Evolutionary conservation across 2,888 invertebrate species (phyloP), one percentile per base, ranked within the genome.

Genomic region (Melieria picta): DNA sequence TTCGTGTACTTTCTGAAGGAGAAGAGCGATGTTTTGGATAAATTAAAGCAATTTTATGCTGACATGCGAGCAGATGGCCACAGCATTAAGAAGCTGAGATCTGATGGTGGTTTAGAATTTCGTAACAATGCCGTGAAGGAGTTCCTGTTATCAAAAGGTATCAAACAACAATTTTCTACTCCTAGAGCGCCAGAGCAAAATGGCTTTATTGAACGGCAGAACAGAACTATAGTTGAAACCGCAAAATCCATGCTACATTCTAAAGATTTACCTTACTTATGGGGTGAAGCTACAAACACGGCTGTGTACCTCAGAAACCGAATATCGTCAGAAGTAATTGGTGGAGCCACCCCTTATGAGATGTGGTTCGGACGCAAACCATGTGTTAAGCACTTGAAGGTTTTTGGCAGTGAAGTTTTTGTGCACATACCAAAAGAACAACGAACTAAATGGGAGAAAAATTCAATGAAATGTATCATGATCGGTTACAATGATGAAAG

Each of bases 1-100:
- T 70, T 69, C 56, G 73, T 76, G 9, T 76, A 74, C 68, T 77
- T 77, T 65, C 46, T 77, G 4, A 78, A 76, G 58, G 58, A 76
- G 7, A 78, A 77, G 72, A 75, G 65, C 30, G 75, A 76, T 46
- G 74, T 75, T 11, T 64, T 71, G 10, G 47, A 68, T 7, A 69
- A 71, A n/a, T 42, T 77, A 9, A 74, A 65, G 72, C 52, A 74
- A 45, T 74, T 74, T 66, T 69, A 60, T 48, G 67, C 67, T 50
- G 74, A 75, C n/a, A n/a, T n/a, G n/a, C n/a, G n/a, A n/a, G n/a
- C n/a, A n/a, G n/a, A n/a, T n/a, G n/a, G n/a, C n/a, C n/a, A n/a
- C n/a, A 55, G 55, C 46, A 71, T 76, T 30, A 76, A 68, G 61
- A 45, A 63, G n/a, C 46, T 77, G n/a, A 63, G 74, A 71, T 73